A percentile compares a stretch with the other conserved stretches of the same genome.
Conservation (phyloP, 2,888 invertebrate species). For the Synergus gifuensis region DNA sequence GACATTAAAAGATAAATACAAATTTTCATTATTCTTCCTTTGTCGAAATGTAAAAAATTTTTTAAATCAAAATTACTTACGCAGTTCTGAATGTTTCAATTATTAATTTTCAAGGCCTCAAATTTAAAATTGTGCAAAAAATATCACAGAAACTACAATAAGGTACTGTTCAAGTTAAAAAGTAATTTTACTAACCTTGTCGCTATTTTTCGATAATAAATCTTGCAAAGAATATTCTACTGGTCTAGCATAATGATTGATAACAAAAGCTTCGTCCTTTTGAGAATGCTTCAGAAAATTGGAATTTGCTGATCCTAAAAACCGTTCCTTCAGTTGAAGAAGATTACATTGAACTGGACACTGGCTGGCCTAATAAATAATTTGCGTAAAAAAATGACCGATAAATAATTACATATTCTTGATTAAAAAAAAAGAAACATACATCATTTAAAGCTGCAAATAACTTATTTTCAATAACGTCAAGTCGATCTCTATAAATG, state of each 20-base stretch:
- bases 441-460: conserved; percentile 75
- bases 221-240: conserved; percentile 73
- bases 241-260: conserved; percentile 73
- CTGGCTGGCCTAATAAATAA: conserved; percentile 60
- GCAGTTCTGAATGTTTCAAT: too few relatives aligned
- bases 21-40: too few relatives aligned
- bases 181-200: conserved; percentile 67
- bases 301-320: conserved; percentile 43
- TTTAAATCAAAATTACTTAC: too few relatives aligned
- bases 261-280: conserved; percentile 67
- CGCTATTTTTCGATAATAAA: conserved; percentile 75
- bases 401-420: too few relatives aligned
- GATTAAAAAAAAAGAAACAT: conserved; percentile 29
- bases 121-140: too few relatives aligned
- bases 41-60: too few relatives aligned
- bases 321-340: conserved; percentile 49
- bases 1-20: too few relatives aligned
- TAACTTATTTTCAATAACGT: conserved; percentile 68
- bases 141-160: too few relatives aligned
- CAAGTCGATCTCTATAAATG: conserved; percentile 64
- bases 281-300: conserved; percentile 48
- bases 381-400: not conserved
- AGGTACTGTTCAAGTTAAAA: too few relatives aligned
- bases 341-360: conserved; percentile 54
- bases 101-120: too few relatives aligned